These are phyloP conservation scores for Liolophura sinensis DNA, from an alignment of 1,140 invertebrate genomes.

Conservation along the genomic window DNA sequence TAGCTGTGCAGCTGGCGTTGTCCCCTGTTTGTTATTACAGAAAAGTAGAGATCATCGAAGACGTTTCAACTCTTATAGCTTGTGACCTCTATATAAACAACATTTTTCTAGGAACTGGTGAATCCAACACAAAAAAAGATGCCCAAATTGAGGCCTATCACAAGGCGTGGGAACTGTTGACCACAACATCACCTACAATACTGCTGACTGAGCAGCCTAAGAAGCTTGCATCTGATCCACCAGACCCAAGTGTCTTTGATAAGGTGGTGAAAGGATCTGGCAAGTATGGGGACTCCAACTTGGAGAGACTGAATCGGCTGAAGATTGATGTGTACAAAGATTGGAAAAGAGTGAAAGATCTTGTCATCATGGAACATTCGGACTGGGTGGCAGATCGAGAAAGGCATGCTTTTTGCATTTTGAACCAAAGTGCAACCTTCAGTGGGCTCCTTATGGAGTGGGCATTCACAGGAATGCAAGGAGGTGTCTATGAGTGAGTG, in stretches of 20 bases:
- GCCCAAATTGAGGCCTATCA: conserved; percentile 31
- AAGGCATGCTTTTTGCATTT: conserved; percentile 40
- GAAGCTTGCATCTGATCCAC: conserved; percentile 27
- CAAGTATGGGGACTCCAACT: conserved; percentile 26
- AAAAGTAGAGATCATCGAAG: not conserved
- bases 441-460: conserved; percentile 42
- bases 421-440: conserved; percentile 33
- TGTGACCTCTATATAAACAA: conserved; percentile 38
- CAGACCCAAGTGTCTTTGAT: conserved; percentile 32
- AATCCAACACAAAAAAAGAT: conserved; percentile 24
- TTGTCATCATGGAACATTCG: conserved; percentile 38
- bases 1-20: conserved; percentile 23
- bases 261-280: conserved; percentile 35
- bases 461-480: conserved; percentile 5
- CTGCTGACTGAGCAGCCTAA: conserved; percentile 31
- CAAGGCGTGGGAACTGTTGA: conserved; percentile 31
- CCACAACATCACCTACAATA: conserved; percentile 20
- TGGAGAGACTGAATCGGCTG: conserved; percentile 21
- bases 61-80: conserved; percentile 2
- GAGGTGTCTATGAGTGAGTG: too few species aligned
- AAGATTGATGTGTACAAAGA: conserved; percentile 10
- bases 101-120: conserved; percentile 27
- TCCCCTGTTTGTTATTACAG: conserved; percentile 33
- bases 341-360: conserved; percentile 8
- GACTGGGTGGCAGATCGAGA: conserved; percentile 38